Conservation (phyloP, 2,113 vertebrate species). For the Chaetops frenatus region DNA sequence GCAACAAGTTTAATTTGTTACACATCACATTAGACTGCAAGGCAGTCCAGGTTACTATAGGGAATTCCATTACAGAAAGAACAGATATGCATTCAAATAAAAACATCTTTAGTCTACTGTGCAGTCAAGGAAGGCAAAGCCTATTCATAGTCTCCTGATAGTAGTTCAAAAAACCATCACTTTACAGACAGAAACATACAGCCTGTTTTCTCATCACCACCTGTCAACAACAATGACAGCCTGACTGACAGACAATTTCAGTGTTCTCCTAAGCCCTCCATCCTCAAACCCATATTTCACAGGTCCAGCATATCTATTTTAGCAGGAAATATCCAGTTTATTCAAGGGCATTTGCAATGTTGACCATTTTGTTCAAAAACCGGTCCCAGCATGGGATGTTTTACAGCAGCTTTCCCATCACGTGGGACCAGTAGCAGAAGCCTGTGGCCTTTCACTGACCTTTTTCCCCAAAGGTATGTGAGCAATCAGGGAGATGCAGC, state of each 20-base stretch:
- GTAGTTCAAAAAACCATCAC: background rate
- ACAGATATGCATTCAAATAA: background rate
- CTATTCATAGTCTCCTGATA: background rate
- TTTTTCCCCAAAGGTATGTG: background rate
- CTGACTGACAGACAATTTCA: background rate
- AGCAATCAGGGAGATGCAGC: background rate
- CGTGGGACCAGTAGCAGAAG: background rate
- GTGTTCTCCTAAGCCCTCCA: background rate
- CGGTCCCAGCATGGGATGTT: background rate
- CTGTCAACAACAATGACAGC: background rate
- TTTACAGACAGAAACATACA: background rate
- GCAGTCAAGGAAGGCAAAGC: background rate
- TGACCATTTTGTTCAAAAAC: background rate
- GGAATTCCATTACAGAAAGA: background rate
- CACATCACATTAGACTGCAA: background rate
- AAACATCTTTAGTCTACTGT: background rate
- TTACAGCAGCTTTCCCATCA: background rate
- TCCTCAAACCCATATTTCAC: background rate
- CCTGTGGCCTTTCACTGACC: background rate
- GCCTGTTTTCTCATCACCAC: background rate
- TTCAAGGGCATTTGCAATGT: background rate
- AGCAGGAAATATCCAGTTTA: background rate
- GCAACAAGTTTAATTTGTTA: background rate
- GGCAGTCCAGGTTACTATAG: background rate
- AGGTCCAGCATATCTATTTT: background rate